phyloP scores from a whole-genome alignment of 2,797 vertebrate genomes.

The Lates japonicus region DNA sequence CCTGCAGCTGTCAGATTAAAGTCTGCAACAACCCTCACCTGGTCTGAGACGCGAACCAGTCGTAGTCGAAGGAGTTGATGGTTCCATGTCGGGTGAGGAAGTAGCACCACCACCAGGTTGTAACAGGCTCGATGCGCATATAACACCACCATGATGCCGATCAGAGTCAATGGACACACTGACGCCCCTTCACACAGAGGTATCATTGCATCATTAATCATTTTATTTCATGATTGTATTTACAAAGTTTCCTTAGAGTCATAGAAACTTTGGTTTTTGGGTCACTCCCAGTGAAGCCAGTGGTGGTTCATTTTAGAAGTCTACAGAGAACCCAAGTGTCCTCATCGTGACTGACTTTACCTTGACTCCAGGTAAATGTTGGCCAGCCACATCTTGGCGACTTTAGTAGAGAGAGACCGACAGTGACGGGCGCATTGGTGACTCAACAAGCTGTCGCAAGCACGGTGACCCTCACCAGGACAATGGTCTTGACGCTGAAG shows the following conservation, averaged over 20 bases:
- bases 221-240: not conserved
- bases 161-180: conserved; percentile 92
- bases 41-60: conserved; percentile 98
- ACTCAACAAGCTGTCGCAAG: conserved; percentile 95
- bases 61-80: conserved; percentile 93
- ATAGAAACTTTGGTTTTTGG: not conserved
- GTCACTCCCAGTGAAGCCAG: not conserved
- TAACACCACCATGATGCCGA: conserved; percentile 90
- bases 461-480: conserved; percentile 94
- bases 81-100: conserved; percentile 87
- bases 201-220: not conserved
- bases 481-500: conserved; percentile 88
- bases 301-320: not conserved
- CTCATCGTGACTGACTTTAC: conserved; percentile 74
- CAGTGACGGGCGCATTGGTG: too few species aligned
- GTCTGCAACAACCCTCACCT: conserved; percentile 78
- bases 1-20: not conserved
- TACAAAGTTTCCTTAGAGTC: not conserved
- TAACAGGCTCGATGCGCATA: conserved; percentile 96
- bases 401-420: conserved; percentile 95
- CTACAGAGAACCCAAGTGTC: not conserved
- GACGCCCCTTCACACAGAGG: conserved; percentile 88
- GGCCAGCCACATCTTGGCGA: conserved; percentile 95
- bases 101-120: conserved; percentile 93
- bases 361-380: conserved; percentile 96